Percentiles rank a stretch among this genome's conserved stretches.
Conservation (phyloP, 1,140 invertebrate species). For the Eciton burchellii region DNA sequence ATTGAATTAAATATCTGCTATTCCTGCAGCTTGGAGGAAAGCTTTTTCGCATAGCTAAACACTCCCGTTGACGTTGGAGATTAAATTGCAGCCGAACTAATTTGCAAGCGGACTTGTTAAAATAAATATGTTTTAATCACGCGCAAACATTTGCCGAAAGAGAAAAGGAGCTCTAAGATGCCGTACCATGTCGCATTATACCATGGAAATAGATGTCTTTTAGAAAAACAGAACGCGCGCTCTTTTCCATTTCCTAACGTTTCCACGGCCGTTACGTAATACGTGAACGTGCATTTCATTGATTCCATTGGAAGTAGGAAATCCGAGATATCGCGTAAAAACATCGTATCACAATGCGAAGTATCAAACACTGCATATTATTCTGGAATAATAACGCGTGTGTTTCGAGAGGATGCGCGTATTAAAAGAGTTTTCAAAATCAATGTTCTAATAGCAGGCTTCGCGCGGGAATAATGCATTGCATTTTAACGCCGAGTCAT, state of each 20-base stretch:
- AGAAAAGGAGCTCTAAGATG: neutral
- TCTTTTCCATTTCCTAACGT: neutral
- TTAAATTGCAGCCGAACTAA: neutral
- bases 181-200: neutral
- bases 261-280: conserved; percentile 10
- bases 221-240: neutral
- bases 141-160: neutral
- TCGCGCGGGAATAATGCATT: too few species aligned
- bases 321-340: neutral
- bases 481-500: neutral
- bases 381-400: neutral
- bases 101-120: neutral
- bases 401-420: neutral
- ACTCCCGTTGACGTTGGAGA: neutral
- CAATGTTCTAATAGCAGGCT: too few species aligned
- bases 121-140: neutral
- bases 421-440: too few species aligned
- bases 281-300: neutral
- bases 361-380: neutral
- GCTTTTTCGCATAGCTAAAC: too few species aligned
- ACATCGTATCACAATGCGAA: conserved; percentile 3
- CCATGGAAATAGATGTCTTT: neutral
- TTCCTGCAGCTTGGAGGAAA: too few species aligned
- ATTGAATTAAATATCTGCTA: too few species aligned
- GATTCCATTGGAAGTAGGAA: neutral